Evolutionary conservation across 2,797 vertebrate species (phyloP).

Genomic region (Channallabes apus): DNA sequence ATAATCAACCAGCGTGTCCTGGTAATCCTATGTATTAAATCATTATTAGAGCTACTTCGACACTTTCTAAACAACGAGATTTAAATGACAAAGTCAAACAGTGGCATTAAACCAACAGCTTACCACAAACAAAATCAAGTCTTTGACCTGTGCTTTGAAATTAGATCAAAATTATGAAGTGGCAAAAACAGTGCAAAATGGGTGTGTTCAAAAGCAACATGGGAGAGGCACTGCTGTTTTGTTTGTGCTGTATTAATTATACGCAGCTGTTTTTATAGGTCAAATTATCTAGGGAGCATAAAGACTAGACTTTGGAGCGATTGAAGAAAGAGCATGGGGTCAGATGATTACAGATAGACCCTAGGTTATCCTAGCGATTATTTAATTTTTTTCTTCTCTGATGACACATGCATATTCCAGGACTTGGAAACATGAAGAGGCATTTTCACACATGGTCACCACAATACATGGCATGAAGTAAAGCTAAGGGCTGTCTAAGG

Average conservation of each 20-base stretch:
- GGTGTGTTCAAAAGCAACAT: background rate
- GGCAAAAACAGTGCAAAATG: background rate
- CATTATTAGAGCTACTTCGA: background rate
- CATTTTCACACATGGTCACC: no score
- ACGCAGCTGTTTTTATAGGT: no score
- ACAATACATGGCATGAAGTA: no score
- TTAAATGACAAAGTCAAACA: background rate
- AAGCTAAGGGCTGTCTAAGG: no score
- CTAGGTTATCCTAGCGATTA: no score
- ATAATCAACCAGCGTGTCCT: background rate
- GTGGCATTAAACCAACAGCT: background rate
- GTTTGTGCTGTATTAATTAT: background rate
- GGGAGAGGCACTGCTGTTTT: background rate
- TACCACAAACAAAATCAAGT: background rate
- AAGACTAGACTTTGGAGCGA: no score
- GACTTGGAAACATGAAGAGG: no score
- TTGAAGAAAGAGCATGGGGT: no score
- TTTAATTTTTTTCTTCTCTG: no score
- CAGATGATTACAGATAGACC: no score
- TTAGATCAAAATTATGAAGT: background rate
- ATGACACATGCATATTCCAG: no score
- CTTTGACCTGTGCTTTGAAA: background rate
- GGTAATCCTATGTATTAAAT: background rate
- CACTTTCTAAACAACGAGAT: background rate
- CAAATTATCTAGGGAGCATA: no score